Evolutionary conservation across 2,888 invertebrate genomes (phyloP), one percentile per base, ranked within the genome.

Genomic region (Cecidostiba fungosa): DNA sequence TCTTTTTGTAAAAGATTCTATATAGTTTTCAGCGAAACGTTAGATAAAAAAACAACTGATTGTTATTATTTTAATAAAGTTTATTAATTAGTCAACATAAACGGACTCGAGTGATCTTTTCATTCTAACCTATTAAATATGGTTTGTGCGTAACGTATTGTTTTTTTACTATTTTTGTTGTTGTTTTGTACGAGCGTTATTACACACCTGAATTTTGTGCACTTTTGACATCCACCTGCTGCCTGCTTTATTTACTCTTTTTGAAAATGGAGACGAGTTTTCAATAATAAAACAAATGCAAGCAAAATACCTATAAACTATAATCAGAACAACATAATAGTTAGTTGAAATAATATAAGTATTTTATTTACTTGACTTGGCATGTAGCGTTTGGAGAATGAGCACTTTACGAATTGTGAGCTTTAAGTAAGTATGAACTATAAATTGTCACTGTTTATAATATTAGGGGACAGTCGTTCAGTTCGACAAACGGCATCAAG

Each of bases 41-140:
- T 78, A 62, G 80, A 50, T 59, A 77, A 50, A 84, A 12, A 74
- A 84, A 76, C 3, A 73, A 74, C 14, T 29, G 62, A 77, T 87
- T 90, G 88, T 90, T 91, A 89, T 90, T 90, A 88, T 90, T 90
- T 90, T 90, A 91, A 91, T 91, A 91, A 91, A 91, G 89, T 91
- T 91, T 91, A 90, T 85, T 87, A 73, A 85, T 84, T 83, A 85
- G 85, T 77, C 77, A 87, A 83, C 29, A 84, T 43, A 78, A 82
- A 50, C n/a, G 26, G 43, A 70, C 47, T 74, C 47, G 70, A 74
- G 76, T 83, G 62, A 85, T 85, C 73, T 85, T 85, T 83, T 82
- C 76, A n/a, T 79, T 78, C 54, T 82, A 77, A 84, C 86, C 80
- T 76, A 50, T 62, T 78, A n/a, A 19, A 36, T 77, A 80, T 79